These are phyloP conservation scores for Sarcoramphus papa DNA, from an alignment of 2,797 vertebrate genomes.

Conservation along the genomic window DNA sequence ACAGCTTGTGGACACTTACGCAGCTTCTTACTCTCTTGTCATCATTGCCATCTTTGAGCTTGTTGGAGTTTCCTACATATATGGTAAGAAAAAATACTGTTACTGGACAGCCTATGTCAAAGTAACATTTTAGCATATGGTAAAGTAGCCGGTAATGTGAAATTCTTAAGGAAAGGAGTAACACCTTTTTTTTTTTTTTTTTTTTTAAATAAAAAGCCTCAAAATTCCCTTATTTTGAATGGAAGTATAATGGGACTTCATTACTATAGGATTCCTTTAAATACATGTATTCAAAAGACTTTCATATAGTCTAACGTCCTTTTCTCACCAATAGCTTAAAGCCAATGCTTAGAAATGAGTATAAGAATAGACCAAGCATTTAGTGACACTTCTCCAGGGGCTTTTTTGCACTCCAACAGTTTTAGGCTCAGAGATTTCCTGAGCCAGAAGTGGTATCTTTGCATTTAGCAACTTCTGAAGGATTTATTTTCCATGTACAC, in stretches of 20 bases:
- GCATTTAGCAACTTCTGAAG: neutral
- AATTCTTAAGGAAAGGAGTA: neutral
- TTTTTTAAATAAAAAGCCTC: neutral
- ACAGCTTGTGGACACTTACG: conserved; percentile 93
- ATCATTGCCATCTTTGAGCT: conserved; percentile 98
- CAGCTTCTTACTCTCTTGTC: conserved; percentile 95
- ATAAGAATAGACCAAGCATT: neutral
- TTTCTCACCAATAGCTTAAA: neutral
- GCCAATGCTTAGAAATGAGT: neutral
- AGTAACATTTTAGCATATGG: neutral
- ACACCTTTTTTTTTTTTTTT: neutral
- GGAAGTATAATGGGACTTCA: neutral
- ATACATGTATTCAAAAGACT: neutral
- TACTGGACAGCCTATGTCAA: neutral
- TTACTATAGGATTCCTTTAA: neutral
- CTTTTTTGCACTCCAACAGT: neutral
- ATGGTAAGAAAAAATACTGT: conserved; percentile 81
- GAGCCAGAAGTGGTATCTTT: neutral
- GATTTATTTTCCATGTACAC: neutral
- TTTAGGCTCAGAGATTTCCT: neutral
- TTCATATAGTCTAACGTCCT: neutral
- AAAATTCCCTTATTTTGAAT: neutral
- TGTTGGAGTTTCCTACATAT: conserved; percentile 92
- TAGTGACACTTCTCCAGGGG: neutral
- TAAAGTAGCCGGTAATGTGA: neutral